Evolutionary conservation across 2,797 vertebrate genomes (phyloP), one percentile per base, ranked within the genome.

Genomic region (Oceanodroma leucorhoa): DNA sequence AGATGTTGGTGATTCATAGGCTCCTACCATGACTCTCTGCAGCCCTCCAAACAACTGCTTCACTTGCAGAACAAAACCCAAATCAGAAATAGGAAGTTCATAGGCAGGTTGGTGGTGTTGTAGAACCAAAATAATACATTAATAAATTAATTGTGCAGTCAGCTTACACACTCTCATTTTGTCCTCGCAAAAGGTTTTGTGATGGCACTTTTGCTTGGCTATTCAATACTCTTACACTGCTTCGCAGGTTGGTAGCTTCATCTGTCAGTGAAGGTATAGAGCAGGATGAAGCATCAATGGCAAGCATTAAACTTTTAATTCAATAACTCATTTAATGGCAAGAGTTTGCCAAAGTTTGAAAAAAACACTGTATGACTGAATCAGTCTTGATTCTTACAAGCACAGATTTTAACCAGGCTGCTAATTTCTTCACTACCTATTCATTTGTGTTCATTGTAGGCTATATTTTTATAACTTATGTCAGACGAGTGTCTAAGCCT

Each of bases 81-180:
- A 73, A 83, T 19, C 72, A 95, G 66, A 92, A 97, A 54, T 32
- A 89, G 70, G 90, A 96, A 96, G 81, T 78, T 87, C 76, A 78
- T 29, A 62, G 23, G 29, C 81, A 57, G 86, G 43, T 78, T 86
- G 26, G 64, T 84, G 23, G 55, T 86, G 61, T 27, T 46, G 24
- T 72, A 75, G 60, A 83, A 29, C n/a, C 62, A 51, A 81, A 75
- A 70, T 27, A 60, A 55, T 16, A 54, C 10, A 5, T 61, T 21
- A 51, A 51, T 54, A 82, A 92, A 50, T 75, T 77, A 78, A 76
- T 48, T 9, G 4, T 36, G 34, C 30, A 54, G 24, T 67, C 53
- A 65, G 43, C 38, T 89, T 57, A 64, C 34, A 72, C 27, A 8
- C 10, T 65, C 46, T 61, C 29, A 22, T 70, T 90, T 87, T 95